These are phyloP conservation scores for Drymodes brunneopygia DNA, from an alignment of 2,113 vertebrate genomes.

Conservation along the genomic window DNA sequence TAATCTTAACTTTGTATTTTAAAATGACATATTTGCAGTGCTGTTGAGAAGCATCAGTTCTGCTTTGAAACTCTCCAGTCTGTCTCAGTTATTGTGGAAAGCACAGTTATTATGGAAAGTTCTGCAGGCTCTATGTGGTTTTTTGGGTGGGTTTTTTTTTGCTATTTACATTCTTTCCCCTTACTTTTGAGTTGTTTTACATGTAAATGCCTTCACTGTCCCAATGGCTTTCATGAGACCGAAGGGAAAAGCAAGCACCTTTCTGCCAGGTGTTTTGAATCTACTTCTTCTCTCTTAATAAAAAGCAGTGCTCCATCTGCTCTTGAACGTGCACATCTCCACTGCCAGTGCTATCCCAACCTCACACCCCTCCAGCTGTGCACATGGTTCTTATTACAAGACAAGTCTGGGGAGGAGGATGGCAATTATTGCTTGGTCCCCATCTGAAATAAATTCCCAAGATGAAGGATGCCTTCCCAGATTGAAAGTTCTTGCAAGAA, in stretches of 20 bases:
- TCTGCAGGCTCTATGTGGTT: neutral
- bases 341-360: neutral
- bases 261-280: conserved; percentile 63
- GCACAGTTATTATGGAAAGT: neutral
- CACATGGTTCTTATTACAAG: conserved; percentile 48
- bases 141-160: neutral
- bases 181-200: neutral
- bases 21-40: neutral
- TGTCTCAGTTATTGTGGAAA: neutral
- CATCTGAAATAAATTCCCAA: conserved; percentile 58
- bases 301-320: conserved; percentile 53
- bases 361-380: conserved; percentile 17
- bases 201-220: neutral
- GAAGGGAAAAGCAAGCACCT: conserved; percentile 12
- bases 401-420: neutral
- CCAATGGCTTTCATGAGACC: neutral
- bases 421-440: neutral
- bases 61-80: neutral
- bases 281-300: conserved; percentile 41
- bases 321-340: conserved; percentile 33
- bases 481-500: conserved; percentile 46
- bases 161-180: neutral
- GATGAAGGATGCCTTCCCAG: conserved; percentile 40
- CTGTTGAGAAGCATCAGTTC: neutral
- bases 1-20: neutral